phyloP scores from a whole-genome alignment of 2,113 vertebrate genomes.

The Cyphomyrus discorhynchus region DNA sequence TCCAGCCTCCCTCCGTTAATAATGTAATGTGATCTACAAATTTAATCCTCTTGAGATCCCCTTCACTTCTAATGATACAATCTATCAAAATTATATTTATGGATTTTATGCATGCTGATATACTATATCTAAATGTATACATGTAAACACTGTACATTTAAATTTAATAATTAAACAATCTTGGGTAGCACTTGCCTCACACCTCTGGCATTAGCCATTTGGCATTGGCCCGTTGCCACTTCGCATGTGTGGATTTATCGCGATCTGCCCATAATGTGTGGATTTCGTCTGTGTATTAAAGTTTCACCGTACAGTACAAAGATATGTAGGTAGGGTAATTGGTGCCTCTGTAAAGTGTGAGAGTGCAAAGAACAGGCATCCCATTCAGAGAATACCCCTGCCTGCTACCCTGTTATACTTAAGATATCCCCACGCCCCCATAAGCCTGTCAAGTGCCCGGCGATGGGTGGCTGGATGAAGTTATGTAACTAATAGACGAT shows the following conservation, averaged over 20 bases:
- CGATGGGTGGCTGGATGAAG: not conserved
- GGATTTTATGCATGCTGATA: not conserved
- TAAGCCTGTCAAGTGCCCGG: not conserved
- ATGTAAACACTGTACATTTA: not conserved
- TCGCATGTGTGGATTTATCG: not conserved
- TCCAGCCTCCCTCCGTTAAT: not conserved
- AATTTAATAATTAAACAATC: not conserved
- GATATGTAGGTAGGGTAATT: not conserved
- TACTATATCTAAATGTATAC: not conserved
- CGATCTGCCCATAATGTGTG: not conserved
- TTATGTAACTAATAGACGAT: not conserved
- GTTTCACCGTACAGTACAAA: not conserved
- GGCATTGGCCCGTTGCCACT: not conserved
- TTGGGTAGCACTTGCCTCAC: not conserved
- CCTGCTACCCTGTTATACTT: not conserved
- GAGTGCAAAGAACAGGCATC: not conserved
- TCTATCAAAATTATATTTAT: conserved; percentile 1
- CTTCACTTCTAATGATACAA: not conserved
- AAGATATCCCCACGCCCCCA: not conserved
- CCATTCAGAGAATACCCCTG: not conserved
- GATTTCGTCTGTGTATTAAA: not conserved
- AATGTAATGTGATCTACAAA: not conserved
- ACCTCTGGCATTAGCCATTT: not conserved
- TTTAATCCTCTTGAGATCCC: not conserved
- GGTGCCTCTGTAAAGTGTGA: not conserved